phyloP scores from a whole-genome alignment of 1,140 invertebrate genomes.

The Drosophila albomicans region DNA sequence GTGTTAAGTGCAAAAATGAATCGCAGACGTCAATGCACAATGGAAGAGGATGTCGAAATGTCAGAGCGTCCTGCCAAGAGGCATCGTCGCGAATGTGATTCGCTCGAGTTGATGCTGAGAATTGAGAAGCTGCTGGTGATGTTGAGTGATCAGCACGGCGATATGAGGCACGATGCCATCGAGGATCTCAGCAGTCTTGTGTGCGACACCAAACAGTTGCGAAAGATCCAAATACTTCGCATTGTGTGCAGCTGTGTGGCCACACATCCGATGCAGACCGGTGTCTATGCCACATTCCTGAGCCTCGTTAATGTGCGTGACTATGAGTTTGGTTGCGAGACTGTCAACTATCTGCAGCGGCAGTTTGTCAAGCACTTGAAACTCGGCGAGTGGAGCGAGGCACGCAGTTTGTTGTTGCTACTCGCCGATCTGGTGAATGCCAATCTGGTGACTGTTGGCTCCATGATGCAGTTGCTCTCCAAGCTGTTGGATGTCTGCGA shows the following conservation, averaged over 20 bases:
- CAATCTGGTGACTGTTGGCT: slow-evolving; percentile 95
- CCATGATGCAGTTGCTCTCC: slow-evolving; percentile 95
- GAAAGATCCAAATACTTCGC: slow-evolving; percentile 91
- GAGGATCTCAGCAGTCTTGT: slow-evolving; percentile 39
- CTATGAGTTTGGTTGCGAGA: slow-evolving; percentile 98
- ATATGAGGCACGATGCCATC: slow-evolving; percentile 29
- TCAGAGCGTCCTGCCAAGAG: neutral
- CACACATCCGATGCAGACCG: slow-evolving; percentile 97
- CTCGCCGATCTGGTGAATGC: slow-evolving; percentile 98
- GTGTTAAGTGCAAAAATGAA: slow-evolving; percentile 25
- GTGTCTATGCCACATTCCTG: slow-evolving; percentile 97
- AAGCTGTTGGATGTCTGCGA: slow-evolving; percentile 95
- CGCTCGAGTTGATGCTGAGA: neutral
- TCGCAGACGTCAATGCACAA: no score
- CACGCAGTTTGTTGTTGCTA: slow-evolving; percentile 94
- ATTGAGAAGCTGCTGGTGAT: slow-evolving; percentile 28
- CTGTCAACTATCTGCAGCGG: slow-evolving; percentile 95
- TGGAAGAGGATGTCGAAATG: neutral
- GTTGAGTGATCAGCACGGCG: slow-evolving; percentile 15
- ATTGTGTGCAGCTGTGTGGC: slow-evolving; percentile 96
- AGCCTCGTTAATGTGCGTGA: slow-evolving; percentile 98
- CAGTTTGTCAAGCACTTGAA: slow-evolving; percentile 96
- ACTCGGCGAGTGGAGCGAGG: slow-evolving; percentile 94
- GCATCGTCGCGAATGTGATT: neutral
- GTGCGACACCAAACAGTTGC: neutral